A percentile compares a stretch with the other conserved stretches of the same genome.
Evolutionary conservation across 92 coral and sea anemone genomes (phyloP).

Genomic region (Palythoa grandis): DNA sequence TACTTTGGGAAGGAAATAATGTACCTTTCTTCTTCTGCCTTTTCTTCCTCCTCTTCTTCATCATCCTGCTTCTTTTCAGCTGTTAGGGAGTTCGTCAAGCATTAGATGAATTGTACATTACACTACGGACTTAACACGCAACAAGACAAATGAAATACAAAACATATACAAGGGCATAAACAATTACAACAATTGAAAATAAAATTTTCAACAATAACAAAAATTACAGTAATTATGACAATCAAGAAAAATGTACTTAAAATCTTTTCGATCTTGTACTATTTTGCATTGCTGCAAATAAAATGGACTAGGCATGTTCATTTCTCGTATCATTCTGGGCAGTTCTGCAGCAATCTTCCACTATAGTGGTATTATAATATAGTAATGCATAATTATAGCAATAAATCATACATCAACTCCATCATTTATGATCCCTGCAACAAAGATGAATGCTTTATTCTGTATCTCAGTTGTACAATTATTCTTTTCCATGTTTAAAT

Average conservation of each 20-base stretch:
- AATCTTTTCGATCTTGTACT: too few relatives aligned
- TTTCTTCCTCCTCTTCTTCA: constrained; percentile 30
- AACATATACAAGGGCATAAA: background rate
- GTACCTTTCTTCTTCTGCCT: constrained; percentile 27
- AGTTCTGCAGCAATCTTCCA: background rate
- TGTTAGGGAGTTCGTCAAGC: background rate
- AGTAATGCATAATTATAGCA: too few relatives aligned
- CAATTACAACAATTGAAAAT: background rate
- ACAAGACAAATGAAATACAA: background rate
- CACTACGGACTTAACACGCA: background rate
- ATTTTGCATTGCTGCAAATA: constrained; percentile 25
- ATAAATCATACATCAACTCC: background rate
- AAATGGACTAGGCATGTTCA: constrained; percentile 11
- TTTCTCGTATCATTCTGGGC: background rate
- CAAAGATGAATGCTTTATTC: constrained; percentile 11
- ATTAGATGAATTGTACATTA: background rate
- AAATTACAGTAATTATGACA: background rate
- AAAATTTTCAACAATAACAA: background rate
- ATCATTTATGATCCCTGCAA: constrained; percentile 27
- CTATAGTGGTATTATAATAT: background rate
- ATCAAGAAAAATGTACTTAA: background rate
- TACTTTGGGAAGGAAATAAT: background rate
- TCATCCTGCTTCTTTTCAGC: constrained; percentile 9
- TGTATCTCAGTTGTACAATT: background rate
- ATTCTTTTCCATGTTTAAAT: background rate